Evolutionary conservation across 1,140 invertebrate genomes (phyloP).

Genomic region (Listronotus oregonensis): DNA sequence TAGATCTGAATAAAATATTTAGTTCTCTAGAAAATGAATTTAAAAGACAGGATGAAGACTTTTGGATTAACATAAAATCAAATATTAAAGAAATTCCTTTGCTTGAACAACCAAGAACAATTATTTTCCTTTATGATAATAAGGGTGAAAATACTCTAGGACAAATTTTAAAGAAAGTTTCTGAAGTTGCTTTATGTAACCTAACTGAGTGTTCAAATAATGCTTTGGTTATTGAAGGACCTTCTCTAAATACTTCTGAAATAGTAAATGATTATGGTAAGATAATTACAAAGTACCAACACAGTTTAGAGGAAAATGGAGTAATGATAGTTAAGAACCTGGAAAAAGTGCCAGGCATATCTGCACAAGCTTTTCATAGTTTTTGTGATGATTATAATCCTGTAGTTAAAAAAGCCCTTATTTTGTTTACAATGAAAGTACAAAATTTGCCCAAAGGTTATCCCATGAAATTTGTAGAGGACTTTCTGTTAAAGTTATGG

Average conservation of each 20-base stretch:
- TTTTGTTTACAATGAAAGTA: slow-evolving; percentile 59
- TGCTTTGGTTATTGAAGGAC: slow-evolving; percentile 36
- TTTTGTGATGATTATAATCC: slow-evolving; percentile 62
- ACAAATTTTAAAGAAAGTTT: slow-evolving; percentile 35
- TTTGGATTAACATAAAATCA: slow-evolving; percentile 40
- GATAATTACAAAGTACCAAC: slow-evolving; percentile 55
- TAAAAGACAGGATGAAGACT: slow-evolving; percentile 37
- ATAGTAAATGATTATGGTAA: slow-evolving; percentile 54
- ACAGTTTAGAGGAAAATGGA: slow-evolving; percentile 40
- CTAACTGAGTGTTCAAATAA: slow-evolving; percentile 34
- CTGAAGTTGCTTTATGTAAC: slow-evolving; percentile 35
- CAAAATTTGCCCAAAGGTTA: slow-evolving; percentile 32
- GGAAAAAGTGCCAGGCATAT: slow-evolving; percentile 54
- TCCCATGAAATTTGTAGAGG: slow-evolving; percentile 31
- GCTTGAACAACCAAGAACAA: slow-evolving; percentile 40
- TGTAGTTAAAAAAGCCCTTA: slow-evolving; percentile 57
- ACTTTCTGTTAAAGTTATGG: slow-evolving; percentile 42
- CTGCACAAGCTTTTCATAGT: slow-evolving; percentile 61
- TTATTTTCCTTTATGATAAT: slow-evolving; percentile 45
- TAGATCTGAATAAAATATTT: slow-evolving; percentile 4
- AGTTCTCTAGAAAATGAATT: slow-evolving; percentile 32
- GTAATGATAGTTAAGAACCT: slow-evolving; percentile 58
- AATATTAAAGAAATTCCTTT: slow-evolving; percentile 38
- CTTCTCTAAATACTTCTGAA: slow-evolving; percentile 34
- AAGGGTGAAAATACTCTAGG: slow-evolving; percentile 32